phyloP scores from a whole-genome alignment of 1,140 invertebrate species.

The Leptopilina boulardi region DNA sequence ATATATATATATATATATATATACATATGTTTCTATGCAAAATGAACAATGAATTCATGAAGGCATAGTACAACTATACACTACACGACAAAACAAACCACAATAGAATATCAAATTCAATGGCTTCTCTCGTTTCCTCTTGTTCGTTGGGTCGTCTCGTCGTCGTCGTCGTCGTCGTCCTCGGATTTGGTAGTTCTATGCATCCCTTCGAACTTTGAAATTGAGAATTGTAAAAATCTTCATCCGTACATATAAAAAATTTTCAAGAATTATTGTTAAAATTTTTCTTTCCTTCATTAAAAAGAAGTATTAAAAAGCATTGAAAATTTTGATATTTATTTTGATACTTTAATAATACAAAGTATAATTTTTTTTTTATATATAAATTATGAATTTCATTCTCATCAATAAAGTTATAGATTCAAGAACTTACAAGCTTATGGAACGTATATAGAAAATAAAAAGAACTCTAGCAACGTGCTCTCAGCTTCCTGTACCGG shows the following conservation, averaged over 20 bases:
- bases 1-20: conserved; percentile 16
- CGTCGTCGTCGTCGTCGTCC: too few species aligned
- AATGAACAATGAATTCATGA: background rate
- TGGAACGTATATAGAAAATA: background rate
- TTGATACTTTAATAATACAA: too few species aligned
- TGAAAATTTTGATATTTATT: too few species aligned
- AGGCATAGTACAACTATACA: background rate
- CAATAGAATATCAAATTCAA: conserved; percentile 13
- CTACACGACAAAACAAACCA: background rate
- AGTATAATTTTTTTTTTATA: too few species aligned
- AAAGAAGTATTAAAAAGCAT: too few species aligned
- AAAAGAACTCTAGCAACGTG: conserved; percentile 36
- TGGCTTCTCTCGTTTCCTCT: background rate
- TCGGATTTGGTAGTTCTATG: background rate
- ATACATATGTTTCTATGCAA: conserved; percentile 6
- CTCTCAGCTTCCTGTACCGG: conserved; percentile 42
- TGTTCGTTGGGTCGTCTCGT: background rate
- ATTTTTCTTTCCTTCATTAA: too few species aligned
- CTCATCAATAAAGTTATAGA: background rate
- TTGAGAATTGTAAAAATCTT: background rate
- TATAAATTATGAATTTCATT: background rate
- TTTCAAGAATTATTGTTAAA: background rate
- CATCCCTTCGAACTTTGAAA: conserved; percentile 19
- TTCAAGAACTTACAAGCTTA: background rate
- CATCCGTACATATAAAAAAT: background rate